A percentile compares a stretch with the other conserved stretches of the same genome.
Evolutionary conservation across 2,888 invertebrate genomes (phyloP).

Genomic region (Xestia ashworthii): DNA sequence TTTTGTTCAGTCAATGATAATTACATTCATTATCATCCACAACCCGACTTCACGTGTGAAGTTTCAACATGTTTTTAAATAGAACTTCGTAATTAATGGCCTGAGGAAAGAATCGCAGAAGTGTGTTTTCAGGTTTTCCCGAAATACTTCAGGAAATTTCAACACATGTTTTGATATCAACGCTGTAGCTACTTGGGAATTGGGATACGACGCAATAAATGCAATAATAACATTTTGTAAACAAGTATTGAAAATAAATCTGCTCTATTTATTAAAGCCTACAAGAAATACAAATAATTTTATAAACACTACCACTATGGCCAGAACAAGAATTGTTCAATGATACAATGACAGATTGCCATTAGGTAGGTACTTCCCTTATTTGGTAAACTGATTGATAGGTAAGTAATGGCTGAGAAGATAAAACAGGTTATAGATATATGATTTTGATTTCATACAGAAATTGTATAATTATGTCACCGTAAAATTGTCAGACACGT

Average conservation of each 20-base stretch:
- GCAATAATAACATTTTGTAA: neutral
- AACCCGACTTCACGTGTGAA: conserved; percentile 8
- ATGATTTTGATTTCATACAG: no score
- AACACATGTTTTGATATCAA: conserved; percentile 33
- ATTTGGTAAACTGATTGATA: neutral
- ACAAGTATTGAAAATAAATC: conserved; percentile 3
- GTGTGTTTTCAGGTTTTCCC: conserved; percentile 41
- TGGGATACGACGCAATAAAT: conserved; percentile 11
- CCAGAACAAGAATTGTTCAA: neutral
- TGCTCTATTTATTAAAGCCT: neutral
- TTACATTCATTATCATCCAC: neutral
- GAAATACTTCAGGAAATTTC: conserved; percentile 29
- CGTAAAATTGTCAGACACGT: no score
- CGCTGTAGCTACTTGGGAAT: neutral
- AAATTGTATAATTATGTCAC: no score
- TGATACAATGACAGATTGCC: conserved; percentile 15
- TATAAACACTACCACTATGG: neutral
- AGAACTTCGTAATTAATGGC: conserved; percentile 40
- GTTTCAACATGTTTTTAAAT: conserved; percentile 63
- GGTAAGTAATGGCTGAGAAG: neutral
- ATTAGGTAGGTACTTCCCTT: neutral
- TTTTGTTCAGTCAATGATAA: neutral
- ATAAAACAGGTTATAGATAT: no score
- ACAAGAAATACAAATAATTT: neutral
- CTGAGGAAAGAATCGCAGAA: conserved; percentile 27